These are phyloP conservation scores for Alfaro cultratus DNA, from an alignment of 2,797 vertebrate species.

Conservation along the genomic window DNA sequence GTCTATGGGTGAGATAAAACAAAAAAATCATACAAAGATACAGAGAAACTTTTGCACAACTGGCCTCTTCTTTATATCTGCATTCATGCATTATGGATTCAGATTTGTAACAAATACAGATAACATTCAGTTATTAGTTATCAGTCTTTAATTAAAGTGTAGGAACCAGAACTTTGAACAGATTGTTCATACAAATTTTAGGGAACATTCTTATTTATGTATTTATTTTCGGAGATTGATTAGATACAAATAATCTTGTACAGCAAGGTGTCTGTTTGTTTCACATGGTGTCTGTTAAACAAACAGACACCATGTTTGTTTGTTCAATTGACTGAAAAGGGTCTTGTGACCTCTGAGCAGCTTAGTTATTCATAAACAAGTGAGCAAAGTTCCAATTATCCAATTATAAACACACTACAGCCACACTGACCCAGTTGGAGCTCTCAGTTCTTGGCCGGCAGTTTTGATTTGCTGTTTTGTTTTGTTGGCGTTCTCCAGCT, in stretches of 20 bases:
- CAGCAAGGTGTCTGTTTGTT: too few species aligned
- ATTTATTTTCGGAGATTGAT: neutral
- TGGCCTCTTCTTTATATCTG: neutral
- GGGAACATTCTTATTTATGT: neutral
- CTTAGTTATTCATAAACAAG: neutral
- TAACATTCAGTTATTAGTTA: neutral
- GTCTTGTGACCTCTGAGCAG: conserved; percentile 29
- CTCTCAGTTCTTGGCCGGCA: conserved; percentile 16
- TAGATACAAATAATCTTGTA: neutral
- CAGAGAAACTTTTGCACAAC: neutral
- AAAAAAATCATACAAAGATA: neutral
- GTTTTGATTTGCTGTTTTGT: conserved; percentile 46
- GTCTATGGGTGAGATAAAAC: neutral
- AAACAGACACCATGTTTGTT: neutral
- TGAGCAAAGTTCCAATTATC: conserved; percentile 29
- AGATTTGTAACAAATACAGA: neutral
- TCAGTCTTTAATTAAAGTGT: neutral
- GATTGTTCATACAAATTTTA: neutral
- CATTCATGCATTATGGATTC: neutral
- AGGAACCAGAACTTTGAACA: neutral
- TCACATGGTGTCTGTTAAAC: conserved; percentile 1
- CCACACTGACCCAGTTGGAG: conserved; percentile 54
- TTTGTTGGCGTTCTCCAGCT: conserved; percentile 21
- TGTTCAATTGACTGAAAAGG: conserved; percentile 20
- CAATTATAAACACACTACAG: conserved; percentile 29